phyloP scores from a whole-genome alignment of 2,797 vertebrate species.

The Coreius guichenoti region DNA sequence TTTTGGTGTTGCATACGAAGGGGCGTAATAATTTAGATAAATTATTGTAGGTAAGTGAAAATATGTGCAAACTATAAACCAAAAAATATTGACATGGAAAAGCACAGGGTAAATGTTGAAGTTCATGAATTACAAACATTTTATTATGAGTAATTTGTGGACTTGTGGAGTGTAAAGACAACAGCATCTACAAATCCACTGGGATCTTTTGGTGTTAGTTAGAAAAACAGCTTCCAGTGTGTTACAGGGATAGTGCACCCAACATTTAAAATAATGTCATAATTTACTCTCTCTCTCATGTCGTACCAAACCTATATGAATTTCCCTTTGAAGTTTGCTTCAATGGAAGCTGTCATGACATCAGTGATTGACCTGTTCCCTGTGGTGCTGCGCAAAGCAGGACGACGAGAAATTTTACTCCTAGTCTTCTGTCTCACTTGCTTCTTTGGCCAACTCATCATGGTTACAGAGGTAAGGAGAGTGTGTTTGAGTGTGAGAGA shows the following conservation, averaged over 20 bases:
- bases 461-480: slow-evolving; percentile 75
- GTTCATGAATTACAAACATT: neutral
- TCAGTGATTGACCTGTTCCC: slow-evolving; percentile 76
- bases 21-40: neutral
- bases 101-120: neutral
- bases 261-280: neutral
- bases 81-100: neutral
- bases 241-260: neutral
- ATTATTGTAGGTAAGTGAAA: neutral
- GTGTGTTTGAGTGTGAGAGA: neutral
- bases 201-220: neutral
- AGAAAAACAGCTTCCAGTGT: neutral
- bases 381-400: slow-evolving; percentile 65
- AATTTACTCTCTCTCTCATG: neutral
- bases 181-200: neutral
- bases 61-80: neutral
- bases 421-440: slow-evolving; percentile 74
- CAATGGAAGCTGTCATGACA: slow-evolving; percentile 75
- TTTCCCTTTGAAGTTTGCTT: slow-evolving; percentile 70
- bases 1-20: neutral
- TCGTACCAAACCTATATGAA: neutral
- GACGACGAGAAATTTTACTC: slow-evolving; percentile 72
- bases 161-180: neutral
- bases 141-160: neutral
- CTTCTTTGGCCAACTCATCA: slow-evolving; percentile 72